A percentile compares a stretch with the other conserved stretches of the same genome.
Conservation (phyloP, 2,888 invertebrate genomes). For the Andrena trimmerana region DNA sequence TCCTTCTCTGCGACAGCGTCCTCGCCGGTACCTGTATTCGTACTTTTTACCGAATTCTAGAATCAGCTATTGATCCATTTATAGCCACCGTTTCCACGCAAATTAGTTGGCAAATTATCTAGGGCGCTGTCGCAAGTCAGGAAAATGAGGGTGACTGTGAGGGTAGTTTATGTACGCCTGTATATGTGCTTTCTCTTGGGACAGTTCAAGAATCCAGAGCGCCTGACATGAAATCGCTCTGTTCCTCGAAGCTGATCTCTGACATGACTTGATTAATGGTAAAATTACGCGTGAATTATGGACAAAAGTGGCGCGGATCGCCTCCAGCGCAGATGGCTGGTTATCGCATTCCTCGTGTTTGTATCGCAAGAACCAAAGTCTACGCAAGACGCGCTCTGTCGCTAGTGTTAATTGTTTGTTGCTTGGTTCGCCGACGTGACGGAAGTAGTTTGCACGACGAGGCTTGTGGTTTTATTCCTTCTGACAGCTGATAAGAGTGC, state of each 20-base stretch:
- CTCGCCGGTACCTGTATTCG: too few species aligned
- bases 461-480: not conserved
- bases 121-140: too few species aligned
- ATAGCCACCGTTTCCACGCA: too few species aligned
- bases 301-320: not conserved
- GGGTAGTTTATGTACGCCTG: too few species aligned
- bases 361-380: conserved; percentile 20
- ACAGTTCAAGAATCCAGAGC: too few species aligned
- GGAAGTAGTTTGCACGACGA: not conserved
- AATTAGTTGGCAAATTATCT: too few species aligned
- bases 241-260: not conserved
- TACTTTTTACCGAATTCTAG: too few species aligned
- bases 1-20: too few species aligned
- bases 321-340: conserved; percentile 5
- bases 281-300: not conserved
- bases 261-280: not conserved
- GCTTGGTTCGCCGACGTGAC: not conserved
- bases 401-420: conserved; percentile 14
- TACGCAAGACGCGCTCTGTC: conserved; percentile 5
- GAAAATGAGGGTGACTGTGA: too few species aligned
- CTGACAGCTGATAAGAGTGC: not conserved
- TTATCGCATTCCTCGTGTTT: not conserved
- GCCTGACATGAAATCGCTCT: not conserved
- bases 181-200: too few species aligned
- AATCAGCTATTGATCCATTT: too few species aligned